Evolutionary conservation across 2,797 vertebrate species (phyloP).

Genomic region (Sus cebifrons): DNA sequence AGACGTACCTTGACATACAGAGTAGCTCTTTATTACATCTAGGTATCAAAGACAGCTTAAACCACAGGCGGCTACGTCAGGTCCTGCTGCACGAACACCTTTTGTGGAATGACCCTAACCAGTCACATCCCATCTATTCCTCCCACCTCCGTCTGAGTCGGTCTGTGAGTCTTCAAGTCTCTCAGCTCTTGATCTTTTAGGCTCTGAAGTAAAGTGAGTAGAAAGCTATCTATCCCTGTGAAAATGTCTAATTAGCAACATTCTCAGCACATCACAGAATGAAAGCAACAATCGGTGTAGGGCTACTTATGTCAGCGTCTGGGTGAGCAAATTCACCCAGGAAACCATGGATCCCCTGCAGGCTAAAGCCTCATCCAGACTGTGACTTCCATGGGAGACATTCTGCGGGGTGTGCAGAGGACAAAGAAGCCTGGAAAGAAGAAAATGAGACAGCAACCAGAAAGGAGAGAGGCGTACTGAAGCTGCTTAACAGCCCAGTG

Average conservation of each 20-base stretch:
- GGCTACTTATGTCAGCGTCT: background rate
- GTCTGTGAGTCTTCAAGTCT: background rate
- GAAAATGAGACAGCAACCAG: background rate
- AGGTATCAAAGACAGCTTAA: background rate
- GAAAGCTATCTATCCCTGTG: constrained; percentile 39
- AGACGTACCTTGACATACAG: background rate
- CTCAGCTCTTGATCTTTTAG: background rate
- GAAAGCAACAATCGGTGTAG: background rate
- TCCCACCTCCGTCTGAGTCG: background rate
- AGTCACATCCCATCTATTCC: background rate
- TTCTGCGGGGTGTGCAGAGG: background rate
- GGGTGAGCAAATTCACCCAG: background rate
- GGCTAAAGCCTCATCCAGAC: rapidly evolving
- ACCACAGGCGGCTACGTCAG: background rate
- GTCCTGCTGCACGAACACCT: background rate
- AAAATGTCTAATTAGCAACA: constrained; percentile 67
- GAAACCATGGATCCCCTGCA: background rate
- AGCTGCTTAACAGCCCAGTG: background rate
- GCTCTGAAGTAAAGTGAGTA: constrained; percentile 6
- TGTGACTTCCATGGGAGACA: background rate
- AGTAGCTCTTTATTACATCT: constrained; percentile 27
- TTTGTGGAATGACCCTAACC: background rate
- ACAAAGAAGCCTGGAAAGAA: background rate
- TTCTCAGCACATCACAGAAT: constrained; percentile 67
- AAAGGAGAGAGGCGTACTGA: rapidly evolving